Evolutionary conservation across 2,113 vertebrate species (phyloP), one percentile per base, ranked within the genome.

Genomic region (Mirounga angustirostris): DNA sequence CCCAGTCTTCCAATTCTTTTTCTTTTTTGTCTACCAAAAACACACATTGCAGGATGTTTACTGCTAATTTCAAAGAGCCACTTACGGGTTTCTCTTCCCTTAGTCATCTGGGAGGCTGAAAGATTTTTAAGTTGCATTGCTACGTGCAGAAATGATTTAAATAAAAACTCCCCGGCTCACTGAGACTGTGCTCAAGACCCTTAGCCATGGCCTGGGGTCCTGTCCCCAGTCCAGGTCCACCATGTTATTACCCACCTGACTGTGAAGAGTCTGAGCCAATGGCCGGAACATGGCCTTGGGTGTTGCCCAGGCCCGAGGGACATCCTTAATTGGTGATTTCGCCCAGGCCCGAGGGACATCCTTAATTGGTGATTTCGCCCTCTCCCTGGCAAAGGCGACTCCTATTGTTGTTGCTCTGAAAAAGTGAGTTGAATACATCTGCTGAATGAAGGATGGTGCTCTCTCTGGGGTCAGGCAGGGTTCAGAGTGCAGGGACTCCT

Each of bases 81-180:
- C 33, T 78, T 78, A 91, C 82, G 56, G 74, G 24, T 74, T 69
- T 92, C 26, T 85, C 58, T 63, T 80, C 40, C 7, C 50, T 22
- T 67, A 36, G n/a, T 91, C 50, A 74, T 80, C 82, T 97, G 95
- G 76, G 85, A 82, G 10, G 76, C n/a, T 61, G 40, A 58, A 69
- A n/a, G 46, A 84, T 87, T 91, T 91, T 94, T 86, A 90, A 95
- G 56, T 73, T 59, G 73, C 69, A 78, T 67, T 88, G n/a, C 79
- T 82, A 33, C 74, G 50, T 28, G 71, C 91, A 95, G 43, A 97
- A 67, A 93, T 82, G 54, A 54, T 40, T 94, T 91, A 76, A 95
- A 43, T 78, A 89, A 93, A 46, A 91, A 36, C 83, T 73, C 30
- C 6, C 7, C 28, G 67, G 69, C 24, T 26, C 58, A 22, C 21